Conservation (phyloP, 2,797 vertebrate species). For the Acanthurus lineatus region DNA sequence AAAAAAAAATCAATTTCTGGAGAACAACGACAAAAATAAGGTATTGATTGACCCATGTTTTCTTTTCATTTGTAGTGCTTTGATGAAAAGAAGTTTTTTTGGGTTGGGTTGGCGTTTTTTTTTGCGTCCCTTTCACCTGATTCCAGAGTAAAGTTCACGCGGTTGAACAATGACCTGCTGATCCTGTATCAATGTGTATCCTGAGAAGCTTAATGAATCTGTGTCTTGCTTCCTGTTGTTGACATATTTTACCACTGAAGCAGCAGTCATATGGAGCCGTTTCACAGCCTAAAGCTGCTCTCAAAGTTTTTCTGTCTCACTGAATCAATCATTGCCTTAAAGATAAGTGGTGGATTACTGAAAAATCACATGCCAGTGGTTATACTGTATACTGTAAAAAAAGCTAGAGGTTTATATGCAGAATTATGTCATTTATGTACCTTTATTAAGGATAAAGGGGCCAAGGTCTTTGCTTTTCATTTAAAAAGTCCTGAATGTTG, state of each 20-base stretch:
- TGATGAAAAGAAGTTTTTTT: neutral
- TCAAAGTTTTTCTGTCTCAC: neutral
- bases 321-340: too few species aligned
- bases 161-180: conserved; percentile 6
- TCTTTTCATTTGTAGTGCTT: neutral
- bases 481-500: conserved; percentile 23
- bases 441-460: neutral
- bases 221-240: conserved; percentile 53
- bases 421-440: neutral
- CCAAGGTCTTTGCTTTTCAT: conserved; percentile 26
- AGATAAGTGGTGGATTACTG: neutral
- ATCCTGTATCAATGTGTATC: conserved; percentile 26
- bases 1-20: neutral
- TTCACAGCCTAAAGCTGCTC: conserved; percentile 1
- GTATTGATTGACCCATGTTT: conserved; percentile 9
- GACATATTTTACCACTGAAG: conserved; percentile 11
- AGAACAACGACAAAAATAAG: neutral
- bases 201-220: conserved; percentile 29
- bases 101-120: too few species aligned
- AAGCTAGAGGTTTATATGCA: neutral
- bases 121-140: conserved; percentile 7
- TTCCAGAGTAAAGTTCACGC: conserved; percentile 7
- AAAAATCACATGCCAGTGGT: neutral
- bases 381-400: neutral
- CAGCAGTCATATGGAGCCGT: conserved; percentile 31